Evolutionary conservation across 2,113 vertebrate species (phyloP), one percentile per base, ranked within the genome.

Genomic region (Malurus elegans): DNA sequence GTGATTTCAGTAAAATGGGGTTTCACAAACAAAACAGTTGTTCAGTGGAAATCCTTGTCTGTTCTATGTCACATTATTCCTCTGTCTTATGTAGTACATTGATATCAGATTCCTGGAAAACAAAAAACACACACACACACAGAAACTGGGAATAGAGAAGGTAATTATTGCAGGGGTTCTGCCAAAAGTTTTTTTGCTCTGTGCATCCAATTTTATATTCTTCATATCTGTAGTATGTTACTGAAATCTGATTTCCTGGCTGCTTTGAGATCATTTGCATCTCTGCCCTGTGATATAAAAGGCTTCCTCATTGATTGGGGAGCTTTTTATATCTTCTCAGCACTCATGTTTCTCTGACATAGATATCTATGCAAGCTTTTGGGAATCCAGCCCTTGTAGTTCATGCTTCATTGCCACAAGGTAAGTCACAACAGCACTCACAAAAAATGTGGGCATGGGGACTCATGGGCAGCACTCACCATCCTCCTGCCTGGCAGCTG

Each of bases 241-340:
- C 34, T 88, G 82, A 93, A 86, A 47, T 80, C 87, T 80, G 81
- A 58, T 94, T 94, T 94, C 62, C 86, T 18, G 2, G 3, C 47
- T 92, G 74, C 81, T 69, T 87, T 90, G 86, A 88, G 57, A 86
- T 92, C 36, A 86, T 94, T 95, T 95, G 76, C 69, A 95, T 96
- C 67, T 88, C 74, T 93, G 72, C 34, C 8, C 73, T 81, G 73
- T 54, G 92, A 91, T 95, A 95, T 86, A 96, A 93, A 91, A 91
- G 89, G 57, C 61, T 79, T 91, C 78, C 65, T 84, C 4, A 0
- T 66, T 95, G 73, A 95, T 93, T 94, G 83, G 91, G 32, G 65
- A 89, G 91, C 84, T 92, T 95, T 96, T 97, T 95, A 91, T 95
- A 96, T 93, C 91, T 88, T 74, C 86, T 86, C 53, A 72, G 91